A percentile compares a stretch with the other conserved stretches of the same genome.
phyloP scores from a whole-genome alignment of 2,888 invertebrate genomes.

The Bibio marci region DNA sequence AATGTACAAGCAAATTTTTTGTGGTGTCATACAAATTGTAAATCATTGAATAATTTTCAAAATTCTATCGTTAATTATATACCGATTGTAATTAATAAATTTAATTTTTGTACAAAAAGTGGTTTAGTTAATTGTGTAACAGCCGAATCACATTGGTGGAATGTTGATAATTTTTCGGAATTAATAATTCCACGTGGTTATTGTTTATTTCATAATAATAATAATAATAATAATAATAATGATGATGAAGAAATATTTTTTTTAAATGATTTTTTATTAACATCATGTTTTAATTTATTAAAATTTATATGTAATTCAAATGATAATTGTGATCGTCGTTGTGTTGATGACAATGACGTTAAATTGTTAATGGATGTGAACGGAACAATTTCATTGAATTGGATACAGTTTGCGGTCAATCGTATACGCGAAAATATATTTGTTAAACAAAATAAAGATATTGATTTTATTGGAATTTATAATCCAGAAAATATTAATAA shows the following conservation, averaged over 20 bases:
- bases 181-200: too few species aligned
- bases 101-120: too few species aligned
- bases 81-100: too few species aligned
- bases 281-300: constrained; percentile 59
- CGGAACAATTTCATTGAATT: constrained; percentile 37
- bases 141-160: too few species aligned
- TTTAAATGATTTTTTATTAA: constrained; percentile 50
- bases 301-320: constrained; percentile 32
- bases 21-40: too few species aligned
- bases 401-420: constrained; percentile 50
- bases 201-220: constrained; percentile 2
- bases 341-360: constrained; percentile 21
- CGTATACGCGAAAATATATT: constrained; percentile 49
- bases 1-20: too few species aligned
- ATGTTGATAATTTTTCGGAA: too few species aligned
- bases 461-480: constrained; percentile 31
- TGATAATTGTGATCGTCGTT: too few species aligned
- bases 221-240: too few species aligned
- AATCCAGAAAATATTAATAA: constrained; percentile 21
- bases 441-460: constrained; percentile 43
- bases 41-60: too few species aligned
- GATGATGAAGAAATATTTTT: constrained; percentile 36
- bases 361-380: constrained; percentile 31
- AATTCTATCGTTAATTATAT: too few species aligned
- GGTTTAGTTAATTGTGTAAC: too few species aligned